phyloP scores from a whole-genome alignment of 1,140 invertebrate genomes.

The Lepidotrigona ventralis region DNA sequence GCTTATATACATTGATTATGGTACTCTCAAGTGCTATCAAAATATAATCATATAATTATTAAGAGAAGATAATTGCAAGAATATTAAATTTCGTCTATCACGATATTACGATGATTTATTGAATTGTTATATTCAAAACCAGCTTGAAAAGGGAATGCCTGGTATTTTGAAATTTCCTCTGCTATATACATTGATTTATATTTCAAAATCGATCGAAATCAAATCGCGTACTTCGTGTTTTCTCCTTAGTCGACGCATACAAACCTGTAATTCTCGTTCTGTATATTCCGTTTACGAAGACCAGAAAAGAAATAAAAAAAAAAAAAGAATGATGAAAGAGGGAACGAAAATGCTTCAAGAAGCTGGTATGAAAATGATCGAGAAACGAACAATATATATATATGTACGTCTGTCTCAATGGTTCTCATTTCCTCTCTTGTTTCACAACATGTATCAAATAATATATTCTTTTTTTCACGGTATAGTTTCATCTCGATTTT shows the following conservation, averaged over 20 bases:
- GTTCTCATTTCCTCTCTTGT: conserved; percentile 38
- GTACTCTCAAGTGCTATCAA: too few relatives aligned
- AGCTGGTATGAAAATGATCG: conserved; percentile 30
- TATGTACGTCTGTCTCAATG: conserved; percentile 39
- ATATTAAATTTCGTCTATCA: not conserved
- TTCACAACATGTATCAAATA: not conserved
- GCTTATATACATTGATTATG: not conserved
- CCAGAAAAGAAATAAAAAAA: not conserved
- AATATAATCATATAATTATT: too few relatives aligned
- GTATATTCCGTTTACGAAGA: conserved; percentile 20
- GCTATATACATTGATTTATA: not conserved
- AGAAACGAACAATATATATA: conserved; percentile 16
- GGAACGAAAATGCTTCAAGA: conserved; percentile 6
- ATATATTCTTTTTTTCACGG: too few relatives aligned
- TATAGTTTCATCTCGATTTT: not conserved
- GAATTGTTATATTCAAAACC: not conserved
- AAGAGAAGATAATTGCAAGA: too few relatives aligned
- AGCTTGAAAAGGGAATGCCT: not conserved
- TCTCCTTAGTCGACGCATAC: not conserved
- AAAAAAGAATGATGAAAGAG: conserved; percentile 14
- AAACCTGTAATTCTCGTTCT: conserved; percentile 36
- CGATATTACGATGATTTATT: not conserved
- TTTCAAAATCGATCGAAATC: not conserved
- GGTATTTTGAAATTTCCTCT: not conserved
- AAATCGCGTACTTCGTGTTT: not conserved